Evolutionary conservation across 2,797 vertebrate genomes (phyloP).

Genomic region (Triplophysa yarkandensis): DNA sequence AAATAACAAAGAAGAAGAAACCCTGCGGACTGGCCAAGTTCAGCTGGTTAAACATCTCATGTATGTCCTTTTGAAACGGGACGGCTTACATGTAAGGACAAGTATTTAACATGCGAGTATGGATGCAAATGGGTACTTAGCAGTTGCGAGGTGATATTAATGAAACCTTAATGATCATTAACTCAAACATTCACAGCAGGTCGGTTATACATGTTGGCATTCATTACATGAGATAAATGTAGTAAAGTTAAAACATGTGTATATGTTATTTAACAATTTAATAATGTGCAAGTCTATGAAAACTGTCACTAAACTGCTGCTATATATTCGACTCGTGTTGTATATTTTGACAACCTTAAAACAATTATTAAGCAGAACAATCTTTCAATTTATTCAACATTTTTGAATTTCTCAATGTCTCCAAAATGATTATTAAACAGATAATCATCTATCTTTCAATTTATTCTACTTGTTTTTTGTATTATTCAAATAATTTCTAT

Average conservation of each 20-base stretch:
- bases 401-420: not conserved
- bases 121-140: conserved; percentile 15
- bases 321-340: no score
- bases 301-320: no score
- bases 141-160: conserved; percentile 20
- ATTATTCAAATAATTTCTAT: no score
- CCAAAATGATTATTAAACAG: not conserved
- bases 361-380: not conserved
- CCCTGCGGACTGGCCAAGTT: conserved; percentile 12
- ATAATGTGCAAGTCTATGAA: no score
- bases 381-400: not conserved
- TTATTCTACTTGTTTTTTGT: not conserved
- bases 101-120: not conserved
- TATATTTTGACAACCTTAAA: not conserved
- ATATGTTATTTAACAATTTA: no score
- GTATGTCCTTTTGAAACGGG: conserved; percentile 1
- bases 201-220: not conserved
- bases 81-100: conserved; percentile 28
- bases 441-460: not conserved
- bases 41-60: conserved; percentile 46
- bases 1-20: conserved; percentile 64
- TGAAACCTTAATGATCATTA: conserved; percentile 25
- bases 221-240: not conserved
- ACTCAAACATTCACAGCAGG: not conserved
- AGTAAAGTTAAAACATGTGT: not conserved